Evolutionary conservation across 1,140 invertebrate genomes (phyloP).

Genomic region (Drosophila aff.): DNA sequence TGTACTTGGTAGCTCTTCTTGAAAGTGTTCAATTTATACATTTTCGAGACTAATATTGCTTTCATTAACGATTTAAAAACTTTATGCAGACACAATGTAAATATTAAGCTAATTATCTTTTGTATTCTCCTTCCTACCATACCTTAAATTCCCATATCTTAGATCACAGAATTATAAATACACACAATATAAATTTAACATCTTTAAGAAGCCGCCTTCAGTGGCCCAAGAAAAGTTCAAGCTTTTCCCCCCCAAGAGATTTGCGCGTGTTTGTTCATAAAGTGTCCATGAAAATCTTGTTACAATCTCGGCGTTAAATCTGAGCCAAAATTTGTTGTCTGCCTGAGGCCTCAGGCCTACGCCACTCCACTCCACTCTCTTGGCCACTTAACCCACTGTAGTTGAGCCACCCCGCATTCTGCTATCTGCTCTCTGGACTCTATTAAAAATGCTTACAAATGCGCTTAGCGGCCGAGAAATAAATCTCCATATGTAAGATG

Average conservation of each 20-base stretch:
- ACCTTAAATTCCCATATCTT: not conserved
- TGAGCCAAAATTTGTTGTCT: constrained; percentile 58
- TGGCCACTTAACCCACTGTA: constrained; percentile 60
- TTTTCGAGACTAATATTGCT: not conserved
- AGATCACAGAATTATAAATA: not conserved
- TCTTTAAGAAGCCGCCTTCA: not conserved
- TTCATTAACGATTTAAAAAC: not conserved
- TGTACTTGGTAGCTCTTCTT: not conserved
- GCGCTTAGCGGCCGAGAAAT: constrained; percentile 72
- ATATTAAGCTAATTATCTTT: not conserved
- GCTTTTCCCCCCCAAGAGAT: not conserved
- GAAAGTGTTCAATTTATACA: not conserved
- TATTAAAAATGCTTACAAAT: constrained; percentile 81
- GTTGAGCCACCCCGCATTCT: constrained; percentile 11
- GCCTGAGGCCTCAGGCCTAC: constrained; percentile 7
- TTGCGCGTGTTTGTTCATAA: constrained; percentile 13
- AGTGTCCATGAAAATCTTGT: constrained; percentile 30
- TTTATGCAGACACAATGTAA: not conserved
- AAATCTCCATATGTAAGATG: constrained; percentile 79
- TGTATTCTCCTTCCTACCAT: too few relatives aligned
- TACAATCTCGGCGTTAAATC: constrained; percentile 63
- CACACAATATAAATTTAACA: not conserved
- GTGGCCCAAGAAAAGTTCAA: not conserved
- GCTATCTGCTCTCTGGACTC: constrained; percentile 46
- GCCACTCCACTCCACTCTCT: constrained; percentile 13